Evolutionary conservation across 2,113 vertebrate species (phyloP), one percentile per base, ranked within the genome.

Genomic region (Microcebus griseorufus): DNA sequence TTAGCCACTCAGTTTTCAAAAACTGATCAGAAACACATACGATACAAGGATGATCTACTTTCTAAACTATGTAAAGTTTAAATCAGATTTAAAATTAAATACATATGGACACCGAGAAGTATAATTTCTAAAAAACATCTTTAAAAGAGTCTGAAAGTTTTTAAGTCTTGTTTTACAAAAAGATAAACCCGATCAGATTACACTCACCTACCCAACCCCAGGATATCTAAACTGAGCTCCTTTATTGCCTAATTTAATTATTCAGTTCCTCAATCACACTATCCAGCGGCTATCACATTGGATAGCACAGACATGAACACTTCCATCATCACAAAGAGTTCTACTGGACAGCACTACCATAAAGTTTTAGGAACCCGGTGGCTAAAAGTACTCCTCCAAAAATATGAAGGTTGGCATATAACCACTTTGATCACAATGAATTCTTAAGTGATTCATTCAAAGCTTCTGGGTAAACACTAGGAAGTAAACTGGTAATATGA

Each of bases 21-120:
- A 93, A 55, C 25, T 76, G 23, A 82, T 75, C 67, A 95, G 42
- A 87, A 90, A 78, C 42, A 89, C 14, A 34, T 73, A 67, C 55
- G 55, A 83, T 42, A 62, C 1, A 8, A 48, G 72, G 48, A 75
- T 51, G 82, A 82, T 75, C 29, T 76, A 39, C 9, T n/a, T 90
- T 55, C 70, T 51, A 60, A 48, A 67, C 93, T 84, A 42, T 79
- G 25, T 76, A 37, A 93, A 53, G 18, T 20, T 67, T 91, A 90
- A 48, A 29, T 73, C 69, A 95, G 14, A 96, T 91, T 96, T 91
- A 83, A 96, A 96, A 93, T 69, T 87, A 75, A 76, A 87, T 42
- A 82, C 14, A 70, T 45, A 60, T 1, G 64, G 34, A 39, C 10
- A 76, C 25, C 48, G 51, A 94, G 51, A 95, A 93, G 48, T 69